Evolutionary conservation across 2,888 invertebrate species (phyloP), one percentile per base, ranked within the genome.

Genomic region (Epinotia brunnichana): DNA sequence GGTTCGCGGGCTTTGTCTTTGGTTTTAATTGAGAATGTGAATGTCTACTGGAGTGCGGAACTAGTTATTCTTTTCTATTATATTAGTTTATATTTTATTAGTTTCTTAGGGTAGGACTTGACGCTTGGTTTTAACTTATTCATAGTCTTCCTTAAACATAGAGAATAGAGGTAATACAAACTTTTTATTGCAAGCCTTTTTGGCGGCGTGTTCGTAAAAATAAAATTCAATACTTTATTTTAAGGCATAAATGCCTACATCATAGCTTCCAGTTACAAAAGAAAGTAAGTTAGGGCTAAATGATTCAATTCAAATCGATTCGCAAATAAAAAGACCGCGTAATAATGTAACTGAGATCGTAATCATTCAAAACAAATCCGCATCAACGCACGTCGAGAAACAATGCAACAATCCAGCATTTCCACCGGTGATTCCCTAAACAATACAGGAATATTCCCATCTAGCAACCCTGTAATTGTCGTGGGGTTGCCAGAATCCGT

Each of bases 401-500:
- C 67, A 67, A 68, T 61, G 48, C 60, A 66, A 35, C 53, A 41
- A 71, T 60, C 54, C 54, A 54, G 54, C 56, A 68, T 54, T 48
- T 66, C 67, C 66, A 72, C 72, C 72, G 72, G 72, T 68, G 72
- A 68, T 54, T 61, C 53, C n/a, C 54, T 51, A 54, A 61, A 72
- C 72, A 72, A 72, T 72, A 57, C 60, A 41, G 48, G 56, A 68
- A 66, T 51, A 41, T 61, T 72, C 67, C 72, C 61, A 69, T 54
- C 70, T 63, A 51, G 70, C 70, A 63, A 70, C 61, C 68, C 73
- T 35, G 57, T 72, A 68, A 73, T 68, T 67, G 71, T 44, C 59
- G 70, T 67, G 69, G 73, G 73, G 69, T 68, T 72, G 72, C 72
- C 68, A 68, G 68, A 39, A 51, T 66, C 68, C 68, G 69, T 70